Conservation (phyloP, 2,888 invertebrate genomes). For the Dicycla oo region DNA sequence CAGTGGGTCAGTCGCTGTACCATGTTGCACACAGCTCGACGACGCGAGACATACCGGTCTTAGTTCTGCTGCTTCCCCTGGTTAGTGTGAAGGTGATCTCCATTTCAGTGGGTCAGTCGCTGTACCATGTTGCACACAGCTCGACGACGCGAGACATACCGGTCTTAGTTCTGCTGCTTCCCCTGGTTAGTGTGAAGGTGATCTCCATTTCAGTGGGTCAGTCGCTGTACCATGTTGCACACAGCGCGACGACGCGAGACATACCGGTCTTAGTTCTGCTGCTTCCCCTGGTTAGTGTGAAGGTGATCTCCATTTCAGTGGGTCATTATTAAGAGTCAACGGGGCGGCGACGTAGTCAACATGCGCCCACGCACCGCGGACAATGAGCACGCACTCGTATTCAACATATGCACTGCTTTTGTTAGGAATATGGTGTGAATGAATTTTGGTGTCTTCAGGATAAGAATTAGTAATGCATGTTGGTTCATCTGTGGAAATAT, state of each 20-base stretch:
- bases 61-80: conserved; percentile 7
- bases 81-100: conserved; percentile 34
- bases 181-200: conserved; percentile 9
- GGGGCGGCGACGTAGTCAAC: conserved; percentile 43
- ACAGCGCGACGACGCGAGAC: not conserved
- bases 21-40: not conserved
- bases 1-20: conserved; percentile 43
- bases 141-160: no score
- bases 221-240: not conserved
- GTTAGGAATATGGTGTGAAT: conserved; percentile 25
- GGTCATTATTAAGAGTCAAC: conserved; percentile 50
- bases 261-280: conserved; percentile 1
- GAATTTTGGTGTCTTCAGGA: not conserved
- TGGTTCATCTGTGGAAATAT: not conserved
- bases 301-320: conserved; percentile 45
- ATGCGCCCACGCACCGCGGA: conserved; percentile 57
- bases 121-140: not conserved
- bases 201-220: conserved; percentile 49
- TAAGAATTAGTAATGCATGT: not conserved
- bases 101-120: conserved; percentile 47
- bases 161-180: conserved; percentile 3
- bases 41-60: no score
- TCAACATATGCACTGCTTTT: conserved; percentile 46
- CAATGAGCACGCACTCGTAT: conserved; percentile 45
- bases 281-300: not conserved